Evolutionary conservation across 2,888 invertebrate species (phyloP), one percentile per base, ranked within the genome.

Genomic region (Erebia epiphron): DNA sequence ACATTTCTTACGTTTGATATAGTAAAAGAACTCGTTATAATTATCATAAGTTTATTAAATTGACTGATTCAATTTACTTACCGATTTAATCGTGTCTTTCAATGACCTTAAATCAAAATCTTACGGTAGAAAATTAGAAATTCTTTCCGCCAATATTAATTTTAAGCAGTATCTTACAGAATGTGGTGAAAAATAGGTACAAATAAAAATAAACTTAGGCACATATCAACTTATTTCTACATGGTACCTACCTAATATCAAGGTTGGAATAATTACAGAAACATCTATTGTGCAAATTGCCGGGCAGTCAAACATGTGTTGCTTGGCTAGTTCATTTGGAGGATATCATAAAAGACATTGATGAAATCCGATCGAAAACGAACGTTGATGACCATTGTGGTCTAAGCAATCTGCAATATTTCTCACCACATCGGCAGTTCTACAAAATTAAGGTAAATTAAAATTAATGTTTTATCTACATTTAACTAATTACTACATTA

Each of bases 211-310:
- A 46, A 10, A 11, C 46, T 13, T 11, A n/a, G 50, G 5, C n/a
- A n/a, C n/a, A 1, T 7, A 26, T 3, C 35, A 7, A 35, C 16
- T 16, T n/a, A 14, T 52, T 14, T 14, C 14, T 16, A 52, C 16
- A 52, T 14, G n/a, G n/a, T 52, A n/a, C 2, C 1, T 14, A 14
- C 14, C 13, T 52, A 16, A 14, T 52, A 52, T n/a, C 1, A 52
- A 2, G n/a, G 5, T n/a, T 68, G 52, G n/a, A 54, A 64, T 52
- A 41, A 75, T 83, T 84, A 70, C 83, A 88, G 86, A 70, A 77
- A 41, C 79, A 80, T 73, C 67, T 88, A 57, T 77, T 89, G 60
- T 90, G 89, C 75, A 82, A 83, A 75, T 78, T 82, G 14, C 78
- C 82, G 2, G 74, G 78, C 63, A 77, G 83, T 7, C 77, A 79